Evolutionary conservation across 2,113 vertebrate genomes (phyloP).

Genomic region (Catharus bicknelli): DNA sequence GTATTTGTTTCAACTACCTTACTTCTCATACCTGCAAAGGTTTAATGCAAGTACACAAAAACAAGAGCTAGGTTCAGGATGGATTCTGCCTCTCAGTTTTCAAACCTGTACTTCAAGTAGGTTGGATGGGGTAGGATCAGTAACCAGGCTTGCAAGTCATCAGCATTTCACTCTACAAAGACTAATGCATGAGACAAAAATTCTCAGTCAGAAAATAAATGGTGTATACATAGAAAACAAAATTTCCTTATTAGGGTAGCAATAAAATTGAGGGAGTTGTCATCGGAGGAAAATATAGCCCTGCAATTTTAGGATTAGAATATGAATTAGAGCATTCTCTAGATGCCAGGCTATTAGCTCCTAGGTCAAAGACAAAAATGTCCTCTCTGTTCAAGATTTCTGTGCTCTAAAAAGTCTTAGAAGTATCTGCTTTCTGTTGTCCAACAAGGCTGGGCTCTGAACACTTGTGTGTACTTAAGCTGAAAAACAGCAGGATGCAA

Average conservation of each 20-base stretch:
- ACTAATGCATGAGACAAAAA: conserved; percentile 25
- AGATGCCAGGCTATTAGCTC: conserved; percentile 63
- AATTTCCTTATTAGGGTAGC: conserved; percentile 58
- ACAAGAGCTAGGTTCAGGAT: neutral
- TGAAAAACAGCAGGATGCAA: conserved; percentile 30
- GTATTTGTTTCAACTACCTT: conserved; percentile 5
- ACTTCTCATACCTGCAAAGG: neutral
- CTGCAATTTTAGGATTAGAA: conserved; percentile 70
- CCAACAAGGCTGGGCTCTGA: neutral
- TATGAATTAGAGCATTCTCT: conserved; percentile 69
- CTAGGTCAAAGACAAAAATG: conserved; percentile 58
- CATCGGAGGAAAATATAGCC: conserved; percentile 52
- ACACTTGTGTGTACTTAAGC: neutral
- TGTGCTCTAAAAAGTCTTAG: conserved; percentile 18
- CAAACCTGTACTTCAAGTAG: neutral
- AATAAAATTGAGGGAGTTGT: conserved; percentile 60
- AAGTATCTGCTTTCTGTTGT: conserved; percentile 31
- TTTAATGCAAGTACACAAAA: conserved; percentile 2
- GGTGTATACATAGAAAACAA: conserved; percentile 38
- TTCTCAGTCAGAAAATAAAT: conserved; percentile 29
- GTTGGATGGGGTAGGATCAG: neutral
- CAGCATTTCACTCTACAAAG: conserved; percentile 42
- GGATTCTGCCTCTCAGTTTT: neutral
- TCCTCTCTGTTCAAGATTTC: conserved; percentile 56
- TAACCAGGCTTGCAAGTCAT: neutral